Base-by-base conservation (phyloP, 2,113 vertebrate species). In the Salvelinus namaycush region DNA sequence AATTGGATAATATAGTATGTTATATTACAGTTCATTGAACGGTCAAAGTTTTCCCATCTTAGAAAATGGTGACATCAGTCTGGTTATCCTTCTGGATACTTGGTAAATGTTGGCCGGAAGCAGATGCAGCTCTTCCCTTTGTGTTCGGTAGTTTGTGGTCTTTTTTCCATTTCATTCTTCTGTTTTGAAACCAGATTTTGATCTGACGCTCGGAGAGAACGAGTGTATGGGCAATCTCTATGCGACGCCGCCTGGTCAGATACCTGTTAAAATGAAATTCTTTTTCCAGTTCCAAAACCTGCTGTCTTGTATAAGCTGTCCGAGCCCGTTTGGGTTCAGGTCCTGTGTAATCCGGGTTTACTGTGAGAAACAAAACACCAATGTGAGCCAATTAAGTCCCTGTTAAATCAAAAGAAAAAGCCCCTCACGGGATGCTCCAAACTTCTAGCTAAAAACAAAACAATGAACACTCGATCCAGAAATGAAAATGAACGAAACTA, bases 21-120 rank as follows among this genome's bases (percentile, higher is more conserved):
- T 94, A 92, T 93, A 88, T 94, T 94, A 95, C 91, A 96, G 92
- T 92, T 93, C 81, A 89, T 77, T 89, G 88, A 85, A 79, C 84
- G 86, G 89, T 76, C 77, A 75, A 80, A 86, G 82, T 79, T 84
- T 84, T 82, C 88, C 81, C 90, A 89, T 89, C 72, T 71, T 70
- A 88, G 95, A 99, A 95, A 89, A 96, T 94, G 89, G 97, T 99
- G 90, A 99, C 96, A 89, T 99, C 97, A 92, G 96, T 97, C 89
- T 97, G 97, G 86, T 93, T 96, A 80, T 98, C 97, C 95, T 98
- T 98, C 86, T 96, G 92, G 86, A 94, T 87, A 76, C 94, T 96
- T 83, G 97, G 97, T 94, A 96, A 94, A 91, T 97, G 95, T 84
- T 95, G 95, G 81, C 93, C 92, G 69, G 94, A 92, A 85, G 92